Evolutionary conservation across 2,113 vertebrate species (phyloP).

Genomic region (Pantherophis guttatus): DNA sequence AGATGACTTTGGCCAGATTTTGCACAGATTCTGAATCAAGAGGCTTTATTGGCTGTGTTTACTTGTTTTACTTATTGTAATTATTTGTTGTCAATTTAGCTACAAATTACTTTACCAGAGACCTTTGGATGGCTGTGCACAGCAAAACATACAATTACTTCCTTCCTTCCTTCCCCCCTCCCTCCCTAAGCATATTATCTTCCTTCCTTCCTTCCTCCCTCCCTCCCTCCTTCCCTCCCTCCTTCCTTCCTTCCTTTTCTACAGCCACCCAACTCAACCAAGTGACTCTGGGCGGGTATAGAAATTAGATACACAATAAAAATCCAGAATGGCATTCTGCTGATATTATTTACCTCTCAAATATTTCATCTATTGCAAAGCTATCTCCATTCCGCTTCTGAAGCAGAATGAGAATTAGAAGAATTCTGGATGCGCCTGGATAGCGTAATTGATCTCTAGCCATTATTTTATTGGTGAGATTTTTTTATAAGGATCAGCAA

Average conservation of each 20-base stretch:
- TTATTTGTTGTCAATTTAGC: too few species aligned
- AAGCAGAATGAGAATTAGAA: neutral
- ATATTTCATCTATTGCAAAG: neutral
- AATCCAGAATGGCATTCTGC: neutral
- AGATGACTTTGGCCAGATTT: neutral
- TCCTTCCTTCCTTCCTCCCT: too few species aligned
- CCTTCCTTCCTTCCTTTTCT: too few species aligned
- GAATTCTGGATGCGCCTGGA: neutral
- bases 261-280: neutral
- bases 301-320: neutral
- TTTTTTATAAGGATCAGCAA: neutral
- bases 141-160: too few species aligned
- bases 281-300: neutral
- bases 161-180: too few species aligned
- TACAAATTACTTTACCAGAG: too few species aligned
- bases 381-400: neutral
- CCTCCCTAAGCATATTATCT: too few species aligned
- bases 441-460: neutral
- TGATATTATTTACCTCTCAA: neutral
- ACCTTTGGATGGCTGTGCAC: too few species aligned
- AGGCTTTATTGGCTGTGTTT: neutral
- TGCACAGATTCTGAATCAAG: neutral
- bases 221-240: too few species aligned
- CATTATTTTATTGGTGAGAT: neutral
- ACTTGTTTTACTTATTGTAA: too few species aligned